A percentile compares a stretch with the other conserved stretches of the same genome.
Conservation (phyloP, 23 tunicate species). For the Halocynthia roretzi region DNA sequence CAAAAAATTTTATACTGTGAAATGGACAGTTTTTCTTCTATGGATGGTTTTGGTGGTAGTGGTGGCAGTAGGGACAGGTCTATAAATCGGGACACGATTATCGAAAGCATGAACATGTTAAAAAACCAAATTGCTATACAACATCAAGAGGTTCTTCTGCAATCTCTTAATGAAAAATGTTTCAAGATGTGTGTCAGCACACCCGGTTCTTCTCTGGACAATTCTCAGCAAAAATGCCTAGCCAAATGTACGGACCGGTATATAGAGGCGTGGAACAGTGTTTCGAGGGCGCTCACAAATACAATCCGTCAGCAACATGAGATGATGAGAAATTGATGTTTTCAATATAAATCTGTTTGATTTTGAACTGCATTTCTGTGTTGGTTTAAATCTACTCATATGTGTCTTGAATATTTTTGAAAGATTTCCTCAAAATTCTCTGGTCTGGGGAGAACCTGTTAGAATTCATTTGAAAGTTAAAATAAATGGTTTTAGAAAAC, state of each 20-base stretch:
- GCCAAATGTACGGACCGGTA: constrained; percentile 85
- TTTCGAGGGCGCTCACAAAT: constrained; percentile 78
- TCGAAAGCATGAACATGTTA: constrained; percentile 60
- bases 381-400: too few relatives aligned
- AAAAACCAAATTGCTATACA: constrained; percentile 72
- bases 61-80: constrained; percentile 33
- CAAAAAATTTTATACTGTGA: background rate
- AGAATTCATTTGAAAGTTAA: too few relatives aligned
- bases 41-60: background rate
- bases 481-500: too few relatives aligned
- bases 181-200: constrained; percentile 74
- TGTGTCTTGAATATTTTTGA: too few relatives aligned
- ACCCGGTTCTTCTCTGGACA: constrained; percentile 76
- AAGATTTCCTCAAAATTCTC: too few relatives aligned
- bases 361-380: too few relatives aligned
- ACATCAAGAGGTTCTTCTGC: constrained; percentile 81
- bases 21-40: constrained; percentile 27
- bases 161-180: constrained; percentile 91
- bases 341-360: background rate
- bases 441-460: too few relatives aligned
- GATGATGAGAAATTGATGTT: constrained; percentile 32
- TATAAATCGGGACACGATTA: constrained; percentile 60
- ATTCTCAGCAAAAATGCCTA: constrained; percentile 88
- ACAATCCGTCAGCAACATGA: constrained; percentile 75
- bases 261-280: constrained; percentile 85